Conservation (phyloP, 1,140 invertebrate species). For the Zelostemma sp. region DNA sequence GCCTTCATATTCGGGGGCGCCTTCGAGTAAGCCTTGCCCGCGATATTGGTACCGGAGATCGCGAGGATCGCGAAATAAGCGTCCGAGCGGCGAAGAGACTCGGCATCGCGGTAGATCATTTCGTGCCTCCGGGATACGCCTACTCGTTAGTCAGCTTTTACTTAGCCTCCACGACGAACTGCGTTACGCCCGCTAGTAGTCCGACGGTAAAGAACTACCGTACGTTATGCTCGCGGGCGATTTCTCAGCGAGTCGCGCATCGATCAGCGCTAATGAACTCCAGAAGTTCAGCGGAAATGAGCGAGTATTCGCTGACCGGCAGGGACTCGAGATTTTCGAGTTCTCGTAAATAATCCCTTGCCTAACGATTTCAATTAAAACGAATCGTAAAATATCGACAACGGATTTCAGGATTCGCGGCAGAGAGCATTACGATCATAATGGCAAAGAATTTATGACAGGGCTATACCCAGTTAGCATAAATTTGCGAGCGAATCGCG, state of each 20-base stretch:
- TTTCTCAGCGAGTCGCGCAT: constrained; percentile 2
- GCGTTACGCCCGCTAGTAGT: constrained; percentile 69
- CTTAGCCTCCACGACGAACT: constrained; percentile 59
- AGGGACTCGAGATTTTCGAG: neutral
- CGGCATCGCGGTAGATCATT: constrained; percentile 70
- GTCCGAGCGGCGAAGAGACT: no score
- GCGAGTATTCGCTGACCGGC: no score
- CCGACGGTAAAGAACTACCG: constrained; percentile 66
- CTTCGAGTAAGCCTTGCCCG: constrained; percentile 50
- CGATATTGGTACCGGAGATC: constrained; percentile 47
- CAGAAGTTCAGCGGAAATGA: no score
- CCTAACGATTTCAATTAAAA: constrained; percentile 1
- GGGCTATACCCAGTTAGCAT: no score
- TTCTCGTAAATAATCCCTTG: neutral
- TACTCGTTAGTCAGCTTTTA: constrained; percentile 68
- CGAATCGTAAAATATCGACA: neutral
- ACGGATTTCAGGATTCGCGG: no score
- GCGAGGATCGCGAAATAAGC: no score
- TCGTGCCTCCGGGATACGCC: constrained; percentile 61
- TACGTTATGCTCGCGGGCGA: constrained; percentile 34
- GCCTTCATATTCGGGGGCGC: constrained; percentile 69
- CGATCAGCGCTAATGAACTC: neutral
- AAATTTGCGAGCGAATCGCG: no score
- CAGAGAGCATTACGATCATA: no score
- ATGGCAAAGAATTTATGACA: no score